Percentiles rank a stretch among this genome's conserved stretches.
Conservation (phyloP, 2,113 vertebrate species). For the Cnemophilus loriae region DNA sequence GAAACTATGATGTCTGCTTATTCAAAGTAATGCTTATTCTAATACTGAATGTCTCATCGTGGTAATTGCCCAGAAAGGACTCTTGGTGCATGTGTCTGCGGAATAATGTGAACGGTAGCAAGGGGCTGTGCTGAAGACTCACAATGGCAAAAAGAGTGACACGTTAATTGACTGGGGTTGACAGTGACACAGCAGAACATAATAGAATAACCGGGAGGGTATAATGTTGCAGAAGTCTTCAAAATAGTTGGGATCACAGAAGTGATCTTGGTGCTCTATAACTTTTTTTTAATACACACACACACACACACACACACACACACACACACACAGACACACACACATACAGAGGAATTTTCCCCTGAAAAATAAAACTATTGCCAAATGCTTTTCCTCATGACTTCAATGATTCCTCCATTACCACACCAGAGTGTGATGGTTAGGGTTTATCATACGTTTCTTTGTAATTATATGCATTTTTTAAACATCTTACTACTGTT, state of each 20-base stretch:
- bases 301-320: too few species aligned
- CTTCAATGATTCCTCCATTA: background rate
- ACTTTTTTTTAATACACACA: background rate
- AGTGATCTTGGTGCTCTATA: background rate
- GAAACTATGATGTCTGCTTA: background rate
- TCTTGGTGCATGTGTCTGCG: fast-evolving
- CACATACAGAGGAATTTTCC: background rate
- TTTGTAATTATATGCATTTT: background rate
- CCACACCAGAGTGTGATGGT: background rate
- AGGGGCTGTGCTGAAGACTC: background rate
- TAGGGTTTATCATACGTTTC: background rate
- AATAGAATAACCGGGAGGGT: background rate
- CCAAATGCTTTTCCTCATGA: background rate
- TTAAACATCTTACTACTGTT: background rate
- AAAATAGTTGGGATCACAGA: background rate
- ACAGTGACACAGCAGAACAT: background rate
- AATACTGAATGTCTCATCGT: background rate
- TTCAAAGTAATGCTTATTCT: background rate
- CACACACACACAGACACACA: too few species aligned
- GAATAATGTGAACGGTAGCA: background rate
- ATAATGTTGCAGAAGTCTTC: background rate
- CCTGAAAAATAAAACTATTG: background rate
- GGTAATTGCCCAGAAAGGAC: background rate
- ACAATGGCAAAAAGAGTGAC: background rate
- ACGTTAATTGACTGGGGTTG: background rate